phyloP scores from a whole-genome alignment of 2,113 vertebrate genomes.

The Prochilodus magdalenae region DNA sequence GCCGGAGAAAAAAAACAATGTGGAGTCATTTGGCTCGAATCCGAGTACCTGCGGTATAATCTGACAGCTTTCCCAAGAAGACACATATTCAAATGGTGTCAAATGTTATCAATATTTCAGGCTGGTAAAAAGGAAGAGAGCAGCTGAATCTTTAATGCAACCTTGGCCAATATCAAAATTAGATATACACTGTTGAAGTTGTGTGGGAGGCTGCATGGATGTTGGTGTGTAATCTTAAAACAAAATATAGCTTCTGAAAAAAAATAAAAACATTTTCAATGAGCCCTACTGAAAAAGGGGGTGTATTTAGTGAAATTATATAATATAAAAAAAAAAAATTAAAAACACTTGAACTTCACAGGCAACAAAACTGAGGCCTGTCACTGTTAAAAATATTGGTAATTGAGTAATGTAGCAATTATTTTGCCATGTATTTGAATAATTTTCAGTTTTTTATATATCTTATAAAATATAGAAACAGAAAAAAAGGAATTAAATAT shows the following conservation, averaged over 20 bases:
- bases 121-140: background rate
- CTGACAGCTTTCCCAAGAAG: background rate
- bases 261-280: background rate
- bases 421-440: background rate
- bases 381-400: too few relatives aligned
- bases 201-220: constrained; percentile 46
- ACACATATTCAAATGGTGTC: background rate
- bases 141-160: constrained; percentile 40
- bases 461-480: too few relatives aligned
- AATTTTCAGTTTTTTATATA: too few relatives aligned
- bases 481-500: too few relatives aligned
- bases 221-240: constrained; percentile 12
- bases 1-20: background rate
- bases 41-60: background rate
- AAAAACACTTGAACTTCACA: background rate
- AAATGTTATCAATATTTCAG: constrained; percentile 30
- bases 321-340: background rate
- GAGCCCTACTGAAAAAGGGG: background rate
- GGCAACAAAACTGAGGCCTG: too few relatives aligned
- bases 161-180: constrained; percentile 21
- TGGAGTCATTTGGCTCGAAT: background rate
- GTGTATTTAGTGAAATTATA: background rate
- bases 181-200: background rate
- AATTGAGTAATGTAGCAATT: background rate
- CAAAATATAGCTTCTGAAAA: background rate